Base-by-base conservation (phyloP, 2,888 invertebrate genomes). In the Julus scandinavius region DNA sequence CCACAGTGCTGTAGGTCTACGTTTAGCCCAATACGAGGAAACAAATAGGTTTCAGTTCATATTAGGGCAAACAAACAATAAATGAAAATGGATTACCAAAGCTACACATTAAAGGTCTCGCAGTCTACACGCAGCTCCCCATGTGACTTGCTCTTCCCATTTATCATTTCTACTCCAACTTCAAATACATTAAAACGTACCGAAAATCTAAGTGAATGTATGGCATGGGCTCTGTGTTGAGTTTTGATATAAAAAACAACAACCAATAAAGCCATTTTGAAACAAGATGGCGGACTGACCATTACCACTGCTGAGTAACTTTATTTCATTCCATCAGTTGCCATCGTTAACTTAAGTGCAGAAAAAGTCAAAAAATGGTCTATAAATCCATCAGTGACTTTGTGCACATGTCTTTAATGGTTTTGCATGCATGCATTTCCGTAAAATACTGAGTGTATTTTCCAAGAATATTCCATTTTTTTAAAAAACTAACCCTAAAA, bases 51-150 rank as follows among this genome's bases (percentile, higher is more conserved):
- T 80, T 80, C 80, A 4, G 80, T 80, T 38, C 38, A 20, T 38
- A 80, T 80, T 80, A 80, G 38, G 80, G 13, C 38, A 38, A 80
- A 80, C 38, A 29, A 38, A 80, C 80, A 6, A 38, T 13, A 80
- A 80, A 80, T 80, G 80, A 38, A 13, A 80, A 80, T 80, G 38
- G 80, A 80, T 80, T 80, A 80, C 80, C 72, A 38, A 38, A 80
- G 80, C 38, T 20, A 11, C 20, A 80, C 80, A 80, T 80, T 72
- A 20, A n/a, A 20, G 72, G 20, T 20, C 29, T 20, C 20, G 6
- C 1, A 20, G 72, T 20, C 80, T 80, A 9, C 11, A 2, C 13
- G 80, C 38, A 38, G 80, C 29, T 45, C 80, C 72, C 80, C 80
- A 11, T 80, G 80, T 20, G 80, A 38, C 29, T 29, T 38, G 38